Base-by-base conservation (phyloP, 2,888 invertebrate genomes). In the Chironomus tentans region DNA sequence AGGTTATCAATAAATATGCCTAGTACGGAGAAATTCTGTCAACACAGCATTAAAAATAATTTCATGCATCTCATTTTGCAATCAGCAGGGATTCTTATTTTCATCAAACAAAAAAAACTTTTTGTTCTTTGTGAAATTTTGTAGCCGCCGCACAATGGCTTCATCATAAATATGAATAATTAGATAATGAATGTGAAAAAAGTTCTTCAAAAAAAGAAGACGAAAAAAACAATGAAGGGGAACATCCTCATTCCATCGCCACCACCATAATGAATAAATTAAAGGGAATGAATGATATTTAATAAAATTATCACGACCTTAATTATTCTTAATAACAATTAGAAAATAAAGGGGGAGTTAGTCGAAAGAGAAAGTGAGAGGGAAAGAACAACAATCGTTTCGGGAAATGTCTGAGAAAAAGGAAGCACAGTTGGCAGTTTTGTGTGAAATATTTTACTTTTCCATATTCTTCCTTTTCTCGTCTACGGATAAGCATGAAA, bases 251-350 rank as follows among this genome's bases (percentile, higher is more conserved):
- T 71, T 24, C 56, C 18, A 15, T 65, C 65, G 18, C 21, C 65
- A 15, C 56, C 18, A n/a, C 56, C 15, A n/a, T n/a, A 21, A 74
- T 74, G 74, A 74, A 74, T 74, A 68, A 48, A 68, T 74, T 74
- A 68, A 74, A 56, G 62, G 61, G 72, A 73, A 74, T 62, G 72
- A 72, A 72, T 74, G 74, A 74, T 74, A 74, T 74, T 73, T 74
- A 74, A 74, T 74, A 74, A 74, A 74, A 74, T 74, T 74, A 74
- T 74, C 74, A 74, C 74, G 74, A 74, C 74, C 74, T 74, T 74
- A 74, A 74, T 74, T 74, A 68, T 74, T 74, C 74, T 68, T 74
- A 74, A 74, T 74, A 74, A 74, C 68, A 74, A 21, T 74, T 21
- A 74, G 74, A 62, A 22, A n/a, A 38, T 38, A 38, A 38, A 38